A percentile compares a stretch with the other conserved stretches of the same genome.
Conservation (phyloP, 1,140 invertebrate genomes). For the Condylostylus longicornis region DNA sequence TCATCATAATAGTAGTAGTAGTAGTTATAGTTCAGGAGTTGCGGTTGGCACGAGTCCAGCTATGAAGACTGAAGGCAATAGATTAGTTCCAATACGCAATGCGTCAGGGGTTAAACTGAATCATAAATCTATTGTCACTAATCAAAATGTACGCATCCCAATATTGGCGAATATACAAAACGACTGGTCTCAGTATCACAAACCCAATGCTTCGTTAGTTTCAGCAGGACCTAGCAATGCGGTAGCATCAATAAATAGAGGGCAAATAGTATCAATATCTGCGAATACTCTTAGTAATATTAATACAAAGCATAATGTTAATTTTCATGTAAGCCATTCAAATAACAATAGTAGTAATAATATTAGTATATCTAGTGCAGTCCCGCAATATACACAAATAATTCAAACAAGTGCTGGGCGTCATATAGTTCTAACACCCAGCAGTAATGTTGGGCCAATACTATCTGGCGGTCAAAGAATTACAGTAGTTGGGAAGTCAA, state of each 20-base stretch:
- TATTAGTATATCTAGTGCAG: too few relatives aligned
- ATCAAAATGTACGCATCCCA: too few relatives aligned
- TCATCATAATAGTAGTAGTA: too few relatives aligned
- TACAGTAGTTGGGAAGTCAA: constrained; percentile 28
- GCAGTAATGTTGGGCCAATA: too few relatives aligned
- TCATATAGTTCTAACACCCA: too few relatives aligned
- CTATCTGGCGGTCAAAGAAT: constrained; percentile 39
- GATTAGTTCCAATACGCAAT: constrained; percentile 20
- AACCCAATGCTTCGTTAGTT: neutral
- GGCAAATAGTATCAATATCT: neutral
- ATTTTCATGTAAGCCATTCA: too few relatives aligned
- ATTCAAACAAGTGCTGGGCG: too few relatives aligned
- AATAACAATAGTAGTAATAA: too few relatives aligned
- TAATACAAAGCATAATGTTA: too few relatives aligned
- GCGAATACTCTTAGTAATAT: neutral
- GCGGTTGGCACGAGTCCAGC: constrained; percentile 28
- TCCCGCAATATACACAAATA: too few relatives aligned
- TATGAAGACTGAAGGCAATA: constrained; percentile 25
- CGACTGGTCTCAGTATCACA: neutral
- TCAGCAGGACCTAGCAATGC: neutral
- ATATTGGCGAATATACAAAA: too few relatives aligned
- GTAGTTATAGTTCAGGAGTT: constrained; percentile 8
- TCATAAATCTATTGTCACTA: neutral
- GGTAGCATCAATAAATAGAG: neutral
- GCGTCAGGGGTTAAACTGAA: too few relatives aligned